A percentile compares a stretch with the other conserved stretches of the same genome.
These are phyloP conservation scores for Petrocephalus zakoni DNA, from an alignment of 2,113 vertebrate species.

Conservation along the genomic window DNA sequence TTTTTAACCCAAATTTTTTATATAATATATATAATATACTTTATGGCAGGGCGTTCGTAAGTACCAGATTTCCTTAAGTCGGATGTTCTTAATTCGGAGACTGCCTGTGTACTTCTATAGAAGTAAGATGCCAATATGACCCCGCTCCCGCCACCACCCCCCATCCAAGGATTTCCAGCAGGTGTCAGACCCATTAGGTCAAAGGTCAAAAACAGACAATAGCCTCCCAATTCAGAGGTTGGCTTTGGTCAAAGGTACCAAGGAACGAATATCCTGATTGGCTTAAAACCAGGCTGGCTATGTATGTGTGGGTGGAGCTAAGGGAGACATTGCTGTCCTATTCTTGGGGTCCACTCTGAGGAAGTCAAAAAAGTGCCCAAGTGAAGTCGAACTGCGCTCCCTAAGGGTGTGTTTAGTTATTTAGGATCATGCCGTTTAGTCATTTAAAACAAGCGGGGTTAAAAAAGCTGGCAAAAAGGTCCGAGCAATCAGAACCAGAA, in stretches of 20 bases:
- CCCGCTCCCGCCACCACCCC: not conserved
- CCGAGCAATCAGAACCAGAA: not conserved
- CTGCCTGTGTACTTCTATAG: not conserved
- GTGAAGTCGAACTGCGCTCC: not conserved
- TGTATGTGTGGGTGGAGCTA: constrained; percentile 25
- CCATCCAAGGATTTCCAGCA: constrained; percentile 27
- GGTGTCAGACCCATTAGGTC: constrained; percentile 55
- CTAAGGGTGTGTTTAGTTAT: not conserved
- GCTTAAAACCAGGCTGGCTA: constrained; percentile 37
- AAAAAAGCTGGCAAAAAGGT: not conserved
- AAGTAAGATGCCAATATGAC: not conserved
- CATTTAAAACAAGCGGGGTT: not conserved
- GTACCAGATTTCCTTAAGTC: not conserved
- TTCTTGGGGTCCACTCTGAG: not conserved
- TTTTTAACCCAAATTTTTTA: not conserved
- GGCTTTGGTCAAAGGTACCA: constrained; percentile 52
- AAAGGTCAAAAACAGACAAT: constrained; percentile 49
- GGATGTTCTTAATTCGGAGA: not conserved
- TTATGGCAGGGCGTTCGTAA: not conserved
- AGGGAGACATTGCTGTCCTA: constrained; percentile 9
- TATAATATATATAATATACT: not conserved
- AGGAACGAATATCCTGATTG: constrained; percentile 33
- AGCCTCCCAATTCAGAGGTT: constrained; percentile 45
- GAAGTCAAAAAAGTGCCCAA: not conserved
- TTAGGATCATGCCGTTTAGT: not conserved